Conservation (phyloP, 2,888 invertebrate species). For the Yponomeuta evonymella region DNA sequence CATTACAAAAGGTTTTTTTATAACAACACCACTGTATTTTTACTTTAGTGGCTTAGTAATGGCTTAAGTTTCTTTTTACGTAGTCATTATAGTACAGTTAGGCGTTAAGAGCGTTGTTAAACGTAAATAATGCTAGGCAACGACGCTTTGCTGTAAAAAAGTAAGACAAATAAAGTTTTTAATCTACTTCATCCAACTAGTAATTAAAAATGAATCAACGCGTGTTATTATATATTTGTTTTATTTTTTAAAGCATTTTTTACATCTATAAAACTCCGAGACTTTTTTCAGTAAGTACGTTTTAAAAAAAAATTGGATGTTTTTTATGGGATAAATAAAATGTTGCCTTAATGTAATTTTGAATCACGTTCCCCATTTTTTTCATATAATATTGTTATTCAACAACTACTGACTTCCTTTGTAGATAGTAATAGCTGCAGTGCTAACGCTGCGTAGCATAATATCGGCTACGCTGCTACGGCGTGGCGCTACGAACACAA, state of each 20-base stretch:
- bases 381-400: no score
- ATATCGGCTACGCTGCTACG: background rate
- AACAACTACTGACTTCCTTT: background rate
- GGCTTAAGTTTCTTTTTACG: background rate
- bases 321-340: no score
- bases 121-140: background rate
- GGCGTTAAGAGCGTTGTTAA: background rate
- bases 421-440: background rate
- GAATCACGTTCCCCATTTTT: no score
- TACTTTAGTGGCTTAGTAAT: background rate
- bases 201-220: no score
- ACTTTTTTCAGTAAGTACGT: no score
- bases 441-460: background rate
- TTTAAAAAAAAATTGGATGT: no score
- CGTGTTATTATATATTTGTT: no score
- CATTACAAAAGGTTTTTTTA: background rate
- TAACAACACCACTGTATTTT: background rate
- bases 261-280: no score
- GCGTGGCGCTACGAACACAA: background rate
- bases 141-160: background rate
- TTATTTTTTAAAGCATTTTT: no score
- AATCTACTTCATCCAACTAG: no score
- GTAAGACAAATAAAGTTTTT: background rate
- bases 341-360: no score
- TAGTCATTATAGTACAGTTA: background rate